Evolutionary conservation across 2,888 invertebrate genomes (phyloP), one percentile per base, ranked within the genome.

Genomic region (Chymomyza amoena): DNA sequence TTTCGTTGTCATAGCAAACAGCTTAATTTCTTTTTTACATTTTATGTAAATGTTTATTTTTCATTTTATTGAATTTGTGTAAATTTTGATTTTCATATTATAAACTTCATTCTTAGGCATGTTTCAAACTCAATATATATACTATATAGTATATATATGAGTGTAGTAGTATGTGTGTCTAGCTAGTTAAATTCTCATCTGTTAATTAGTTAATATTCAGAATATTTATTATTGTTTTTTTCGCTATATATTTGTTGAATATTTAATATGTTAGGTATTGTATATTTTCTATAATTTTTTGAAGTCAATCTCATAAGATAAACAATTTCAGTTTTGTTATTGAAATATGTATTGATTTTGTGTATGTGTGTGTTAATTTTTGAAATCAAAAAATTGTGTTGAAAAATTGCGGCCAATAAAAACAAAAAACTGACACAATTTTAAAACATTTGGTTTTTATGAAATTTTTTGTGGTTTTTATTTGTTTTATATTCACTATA

Each of bases 11-110:
- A 45, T 45, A 45, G 39, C 13, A 45, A 45, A 45, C n/a, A 54
- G n/a, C 16, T 54, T 16, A 54, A 16, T 54, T 20, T 7, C 6
- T 32, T 62, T 73, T 63, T 73, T 86, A 83, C 83, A 83, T 83
- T 83, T 84, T 28, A 83, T 83, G 83, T 83, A 83, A 86, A 84
- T 80, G 74, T 83, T 83, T 83, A 86, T 81, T 72, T 64, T 72
- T 65, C 64, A 52, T 60, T 82, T 77, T 64, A 74, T 81, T 81
- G 62, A 75, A 77, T 62, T 73, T 77, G 84, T 83, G 83, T 83
- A 83, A 80, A 83, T 83, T 84, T 83, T 83, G 81, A 69, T 70
- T 74, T 78, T 79, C 57, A 60, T 52, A 52, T 66, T 69, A 76
- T 79, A 80, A 72, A 79, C 72, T 80, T 77, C 7, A 64, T 66